Evolutionary conservation across 2,888 invertebrate genomes (phyloP), one percentile per base, ranked within the genome.

Genomic region (Sesia apiformis): DNA sequence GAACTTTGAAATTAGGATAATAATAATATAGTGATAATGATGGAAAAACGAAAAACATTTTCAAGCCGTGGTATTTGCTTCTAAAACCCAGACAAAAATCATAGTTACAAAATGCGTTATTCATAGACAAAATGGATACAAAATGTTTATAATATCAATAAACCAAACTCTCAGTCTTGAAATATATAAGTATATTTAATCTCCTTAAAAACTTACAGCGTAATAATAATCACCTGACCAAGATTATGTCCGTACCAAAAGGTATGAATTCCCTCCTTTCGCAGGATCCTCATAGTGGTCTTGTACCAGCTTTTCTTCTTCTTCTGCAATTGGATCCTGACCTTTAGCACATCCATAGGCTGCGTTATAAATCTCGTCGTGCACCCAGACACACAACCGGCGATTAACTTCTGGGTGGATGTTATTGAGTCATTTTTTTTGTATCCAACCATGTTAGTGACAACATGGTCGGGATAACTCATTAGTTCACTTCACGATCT

Each of bases 241-340:
- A 98, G 94, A 60, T 94, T 88, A 78, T 98, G 98, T 0, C 98
- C 99, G 71, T 98, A 98, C 97, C 98, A 99, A 60, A 99, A 93
- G 0, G 98, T 97, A 2, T 72, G 70, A 0, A 94, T 3, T 0
- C 97, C 95, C 91, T 98, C 99, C 70, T 98, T 97, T 52, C 78
- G 86, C 0, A 92, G 74, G 55, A 99, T 98, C 41, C 92, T 84
- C 7, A 70, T 74, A 0, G 92, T 76, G 0, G 96, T 94, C 70
- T 95, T 96, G 39, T 94, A 92, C 0, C 54, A 7, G 0, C 55
- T 46, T 58, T 87, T 90, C 72, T 96, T 96, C 38, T 95, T 91
- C 3, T 66, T 57, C 90, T 97, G 97, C 23, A 99, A 85, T 91
- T 98, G 99, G 69, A 97, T 96, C 63, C 98, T 91, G 60, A 98